Evolutionary conservation across 2,888 invertebrate genomes (phyloP), one percentile per base, ranked within the genome.

Genomic region (Podotricha telesiphe): DNA sequence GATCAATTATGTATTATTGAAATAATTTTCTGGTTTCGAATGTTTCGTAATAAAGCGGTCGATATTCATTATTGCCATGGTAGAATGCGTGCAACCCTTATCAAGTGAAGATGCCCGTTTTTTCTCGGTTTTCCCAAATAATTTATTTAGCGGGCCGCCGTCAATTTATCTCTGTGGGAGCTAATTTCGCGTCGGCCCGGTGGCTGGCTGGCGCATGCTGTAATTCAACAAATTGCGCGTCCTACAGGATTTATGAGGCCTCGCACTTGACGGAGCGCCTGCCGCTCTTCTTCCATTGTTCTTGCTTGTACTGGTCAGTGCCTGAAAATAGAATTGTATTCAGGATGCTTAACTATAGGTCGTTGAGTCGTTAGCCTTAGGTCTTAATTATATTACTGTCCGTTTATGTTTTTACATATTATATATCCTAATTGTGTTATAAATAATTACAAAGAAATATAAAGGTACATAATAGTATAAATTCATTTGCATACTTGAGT

Each of bases 181-280:
- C 93, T 93, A 93, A 93, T 93, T 93, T 92, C 89, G 88, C 89
- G 91, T 88, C 89, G 88, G 91, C 83, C 89, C 89, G 91, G 91
- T 89, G 91, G 91, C 89, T 87, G 89, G 85, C 83, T 88, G 89
- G 91, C 91, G 91, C 91, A 92, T 92, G 92, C 86, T 91, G 93
- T 93, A 93, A 93, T 92, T 93, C 93, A 93, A 91, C 92, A 92
- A 93, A 93, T 93, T 93, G 92, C 93, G 89, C 89, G 91, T 92
- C 91, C 89, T 85, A 79, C 80, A 77, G 82, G 86, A 93, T 93
- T 93, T 93, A 93, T 91, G 85, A 86, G 75, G 85, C 80, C 85
- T 86, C 88, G 85, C 87, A 86, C 88, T 91, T 93, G 92, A 93
- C 92, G 91, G 85, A 91, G 90, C 86, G 88, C 79, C 80, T 80